Evolutionary conservation across 1,140 invertebrate genomes (phyloP).

Genomic region (Caerostris extrusa): DNA sequence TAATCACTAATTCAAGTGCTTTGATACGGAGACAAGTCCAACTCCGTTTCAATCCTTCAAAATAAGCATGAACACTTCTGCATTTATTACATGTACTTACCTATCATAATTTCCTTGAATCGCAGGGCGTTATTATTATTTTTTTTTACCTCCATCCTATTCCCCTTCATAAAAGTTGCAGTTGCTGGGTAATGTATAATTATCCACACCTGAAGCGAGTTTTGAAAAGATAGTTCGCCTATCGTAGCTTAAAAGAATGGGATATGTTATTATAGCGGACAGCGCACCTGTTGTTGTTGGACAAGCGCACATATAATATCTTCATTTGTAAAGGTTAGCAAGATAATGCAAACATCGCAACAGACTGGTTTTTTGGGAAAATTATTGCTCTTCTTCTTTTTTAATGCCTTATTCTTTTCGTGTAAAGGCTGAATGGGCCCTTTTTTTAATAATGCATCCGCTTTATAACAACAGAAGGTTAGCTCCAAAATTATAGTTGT

Average conservation of each 20-base stretch:
- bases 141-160: not conserved
- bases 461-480: not conserved
- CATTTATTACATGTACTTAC: conserved; percentile 24
- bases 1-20: not conserved
- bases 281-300: conserved; percentile 34
- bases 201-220: conserved; percentile 7
- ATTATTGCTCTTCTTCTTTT: conserved; percentile 13
- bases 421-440: conserved; percentile 4
- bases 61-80: not conserved
- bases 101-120: not conserved
- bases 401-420: not conserved
- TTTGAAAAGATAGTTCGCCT: conserved; percentile 27
- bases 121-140: conserved; percentile 10
- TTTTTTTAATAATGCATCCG: conserved; percentile 11
- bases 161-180: not conserved
- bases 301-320: conserved; percentile 24
- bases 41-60: not conserved
- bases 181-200: conserved; percentile 5
- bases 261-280: conserved; percentile 25
- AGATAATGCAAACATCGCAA: conserved; percentile 28
- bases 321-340: conserved; percentile 7
- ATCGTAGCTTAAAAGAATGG: not conserved
- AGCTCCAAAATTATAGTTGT: not conserved
- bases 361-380: not conserved
- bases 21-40: not conserved